Evolutionary conservation across 2,888 invertebrate species (phyloP), one percentile per base, ranked within the genome.

Genomic region (Rhagophthalmus giganteus): DNA sequence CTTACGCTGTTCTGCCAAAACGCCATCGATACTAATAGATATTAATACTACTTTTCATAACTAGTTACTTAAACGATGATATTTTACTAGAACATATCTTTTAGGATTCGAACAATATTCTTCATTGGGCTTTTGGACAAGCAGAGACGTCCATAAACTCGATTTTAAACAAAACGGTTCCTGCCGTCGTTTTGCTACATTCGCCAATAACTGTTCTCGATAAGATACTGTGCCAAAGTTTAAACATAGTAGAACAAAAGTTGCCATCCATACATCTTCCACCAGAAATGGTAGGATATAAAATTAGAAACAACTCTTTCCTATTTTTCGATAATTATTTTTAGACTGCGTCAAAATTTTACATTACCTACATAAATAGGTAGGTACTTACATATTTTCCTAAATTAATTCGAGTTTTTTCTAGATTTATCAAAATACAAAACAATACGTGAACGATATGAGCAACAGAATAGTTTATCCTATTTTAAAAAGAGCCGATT

Each of bases 241-340:
- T 94, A 57, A 91, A 92, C 61, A 81, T 88, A 26, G 85, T 94
- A n/a, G 93, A 94, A 71, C 83, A 88, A 65, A 82, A 83, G 51
- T 86, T 91, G 34, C 94, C 94, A 0, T 83, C 87, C 1, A 87
- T 94, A 53, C 85, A 87, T 69, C 77, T 92, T 59, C 90, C 93
- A 2, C 91, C 94, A 5, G 84, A 92, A 76, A 82, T 88, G 79
- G 93, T 93, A 78, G 82, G 79, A 70, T 50, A 25, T n/a, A 39
- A 15, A 32, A 9, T 24, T 24, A 24, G 7, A 24, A 24, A 5
- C 7, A 6, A 24, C 7, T 24, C 7, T 24, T 6, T 24, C 5
- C 7, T 24, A 24, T 24, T 24, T 6, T 6, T 3, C 27, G 8
- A 2, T n/a, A 9, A 27, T 5, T 9, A 27, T 9, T 27, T 27